phyloP scores from a whole-genome alignment of 2,888 invertebrate species.

The Limnephilus marmoratus region DNA sequence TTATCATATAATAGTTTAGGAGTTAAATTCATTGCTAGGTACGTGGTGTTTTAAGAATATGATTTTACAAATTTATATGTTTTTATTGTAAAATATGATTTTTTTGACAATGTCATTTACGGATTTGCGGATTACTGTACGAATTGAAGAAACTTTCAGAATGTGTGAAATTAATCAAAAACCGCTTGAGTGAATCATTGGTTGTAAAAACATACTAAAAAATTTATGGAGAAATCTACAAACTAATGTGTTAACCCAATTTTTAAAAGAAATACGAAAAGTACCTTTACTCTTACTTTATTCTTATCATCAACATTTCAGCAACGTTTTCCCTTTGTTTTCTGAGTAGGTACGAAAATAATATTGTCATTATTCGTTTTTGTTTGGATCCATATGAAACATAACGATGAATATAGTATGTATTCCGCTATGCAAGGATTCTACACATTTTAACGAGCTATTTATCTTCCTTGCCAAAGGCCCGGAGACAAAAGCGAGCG shows the following conservation, averaged over 20 bases:
- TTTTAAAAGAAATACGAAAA: not conserved
- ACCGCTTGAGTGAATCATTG: too few species aligned
- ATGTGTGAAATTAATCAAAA: too few species aligned
- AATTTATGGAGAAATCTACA: not conserved
- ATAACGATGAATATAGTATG: slow-evolving; percentile 14
- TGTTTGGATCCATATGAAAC: slow-evolving; percentile 19
- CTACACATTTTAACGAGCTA: slow-evolving; percentile 65
- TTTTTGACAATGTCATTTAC: too few species aligned
- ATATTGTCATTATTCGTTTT: not conserved
- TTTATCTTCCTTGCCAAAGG: slow-evolving; percentile 64
- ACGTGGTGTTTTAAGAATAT: too few species aligned
- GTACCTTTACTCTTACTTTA: not conserved
- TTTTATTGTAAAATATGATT: too few species aligned
- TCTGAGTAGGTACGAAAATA: not conserved
- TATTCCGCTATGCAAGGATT: slow-evolving; percentile 55
- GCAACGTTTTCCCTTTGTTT: not conserved
- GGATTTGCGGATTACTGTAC: too few species aligned
- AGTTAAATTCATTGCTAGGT: too few species aligned
- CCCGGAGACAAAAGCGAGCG: slow-evolving; percentile 64
- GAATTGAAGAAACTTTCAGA: too few species aligned
- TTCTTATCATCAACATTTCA: not conserved
- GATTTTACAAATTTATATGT: too few species aligned
- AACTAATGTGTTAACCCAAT: not conserved
- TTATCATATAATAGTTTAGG: too few species aligned
- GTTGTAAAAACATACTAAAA: not conserved